Conservation (phyloP, 2,113 vertebrate species). For the Tinamus guttatus region DNA sequence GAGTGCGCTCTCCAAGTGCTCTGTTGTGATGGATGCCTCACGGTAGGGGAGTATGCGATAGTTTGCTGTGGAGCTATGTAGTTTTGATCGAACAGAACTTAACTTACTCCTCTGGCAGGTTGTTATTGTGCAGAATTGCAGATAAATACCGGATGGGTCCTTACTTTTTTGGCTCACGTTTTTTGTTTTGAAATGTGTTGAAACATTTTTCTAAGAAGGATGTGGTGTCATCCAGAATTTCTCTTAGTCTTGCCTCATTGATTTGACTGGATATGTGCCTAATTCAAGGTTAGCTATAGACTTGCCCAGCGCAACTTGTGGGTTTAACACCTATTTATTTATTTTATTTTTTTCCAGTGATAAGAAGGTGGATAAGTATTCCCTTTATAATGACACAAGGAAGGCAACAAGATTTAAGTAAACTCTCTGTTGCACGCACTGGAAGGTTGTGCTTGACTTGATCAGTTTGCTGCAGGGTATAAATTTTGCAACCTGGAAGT, state of each 20-base stretch:
- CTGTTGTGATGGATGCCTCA: background rate
- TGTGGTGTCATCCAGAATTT: slow-evolving; percentile 3
- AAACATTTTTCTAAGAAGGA: slow-evolving; percentile 29
- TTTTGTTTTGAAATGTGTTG: slow-evolving; percentile 43
- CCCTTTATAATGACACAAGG: background rate
- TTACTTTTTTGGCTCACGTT: slow-evolving; percentile 10
- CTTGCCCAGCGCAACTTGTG: background rate
- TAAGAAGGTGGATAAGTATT: background rate
- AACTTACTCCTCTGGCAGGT: background rate
- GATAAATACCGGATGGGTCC: slow-evolving; percentile 28
- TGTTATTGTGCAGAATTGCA: background rate
- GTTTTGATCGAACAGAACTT: background rate
- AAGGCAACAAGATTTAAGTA: background rate
- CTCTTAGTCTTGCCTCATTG: background rate
- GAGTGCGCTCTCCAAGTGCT: background rate
- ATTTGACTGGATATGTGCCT: background rate
- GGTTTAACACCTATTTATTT: background rate
- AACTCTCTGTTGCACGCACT: background rate
- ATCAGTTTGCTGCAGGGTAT: background rate
- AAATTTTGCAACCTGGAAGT: background rate
- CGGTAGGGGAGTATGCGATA: background rate
- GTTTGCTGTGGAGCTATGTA: background rate
- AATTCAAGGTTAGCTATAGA: background rate
- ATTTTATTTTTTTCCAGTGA: background rate
- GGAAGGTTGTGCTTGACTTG: background rate